Conservation (phyloP, 2,113 vertebrate genomes). For the Syrrhaptes paradoxus region DNA sequence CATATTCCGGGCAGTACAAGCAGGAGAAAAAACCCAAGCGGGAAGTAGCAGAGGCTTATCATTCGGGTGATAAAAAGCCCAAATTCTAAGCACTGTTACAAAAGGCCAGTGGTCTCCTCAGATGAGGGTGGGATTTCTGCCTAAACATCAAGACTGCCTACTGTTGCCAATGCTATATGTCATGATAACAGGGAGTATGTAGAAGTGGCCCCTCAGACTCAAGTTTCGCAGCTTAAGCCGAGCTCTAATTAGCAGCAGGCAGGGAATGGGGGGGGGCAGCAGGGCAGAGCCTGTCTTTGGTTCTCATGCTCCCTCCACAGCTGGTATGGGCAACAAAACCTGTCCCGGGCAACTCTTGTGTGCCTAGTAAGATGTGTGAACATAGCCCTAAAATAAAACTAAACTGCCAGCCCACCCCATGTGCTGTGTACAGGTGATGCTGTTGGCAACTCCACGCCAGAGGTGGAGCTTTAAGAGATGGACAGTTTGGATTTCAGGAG, state of each 20-base stretch:
- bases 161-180: background rate
- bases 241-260: background rate
- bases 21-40: background rate
- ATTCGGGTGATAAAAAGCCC: background rate
- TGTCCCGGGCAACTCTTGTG: background rate
- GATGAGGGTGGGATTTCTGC: background rate
- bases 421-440: background rate
- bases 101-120: background rate
- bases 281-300: background rate
- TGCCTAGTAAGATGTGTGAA: background rate
- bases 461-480: background rate
- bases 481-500: background rate
- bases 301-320: background rate
- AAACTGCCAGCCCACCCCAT: background rate
- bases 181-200: background rate
- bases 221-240: background rate
- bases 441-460: background rate
- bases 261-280: background rate
- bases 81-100: background rate
- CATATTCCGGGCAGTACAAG: background rate
- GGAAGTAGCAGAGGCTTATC: constrained; percentile 8
- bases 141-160: background rate
- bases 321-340: background rate
- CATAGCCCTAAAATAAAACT: background rate
- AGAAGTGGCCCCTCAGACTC: background rate